phyloP scores from a whole-genome alignment of 2,888 invertebrate genomes.

The Limnephilus rhombicus region DNA sequence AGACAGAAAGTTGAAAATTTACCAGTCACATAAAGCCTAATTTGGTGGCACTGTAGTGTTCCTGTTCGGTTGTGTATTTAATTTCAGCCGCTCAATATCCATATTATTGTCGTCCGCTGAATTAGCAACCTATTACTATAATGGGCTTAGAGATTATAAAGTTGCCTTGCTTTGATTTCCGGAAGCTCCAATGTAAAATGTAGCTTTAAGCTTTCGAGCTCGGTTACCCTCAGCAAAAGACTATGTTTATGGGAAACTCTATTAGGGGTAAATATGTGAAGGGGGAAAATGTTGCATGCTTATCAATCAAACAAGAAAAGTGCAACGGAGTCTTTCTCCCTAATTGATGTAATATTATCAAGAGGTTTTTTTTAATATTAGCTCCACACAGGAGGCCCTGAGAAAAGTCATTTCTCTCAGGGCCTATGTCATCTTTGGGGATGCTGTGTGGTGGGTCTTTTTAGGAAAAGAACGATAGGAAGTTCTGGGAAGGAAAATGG shows the following conservation, averaged over 20 bases:
- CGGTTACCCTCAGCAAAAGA: neutral
- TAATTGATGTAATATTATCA: neutral
- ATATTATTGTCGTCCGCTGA: neutral
- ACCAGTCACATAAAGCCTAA: too few relatives aligned
- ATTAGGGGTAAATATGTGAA: neutral
- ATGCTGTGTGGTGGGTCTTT: too few relatives aligned
- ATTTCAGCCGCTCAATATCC: neutral
- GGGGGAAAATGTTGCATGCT: neutral
- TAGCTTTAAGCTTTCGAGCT: neutral
- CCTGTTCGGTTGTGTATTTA: too few relatives aligned
- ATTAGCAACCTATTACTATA: neutral
- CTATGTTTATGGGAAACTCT: neutral
- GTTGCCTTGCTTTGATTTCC: neutral
- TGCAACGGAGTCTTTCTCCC: neutral
- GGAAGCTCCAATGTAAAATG: neutral
- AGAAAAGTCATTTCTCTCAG: too few relatives aligned
- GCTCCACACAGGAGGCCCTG: too few relatives aligned
- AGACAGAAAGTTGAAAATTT: too few relatives aligned
- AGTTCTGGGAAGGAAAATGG: too few relatives aligned
- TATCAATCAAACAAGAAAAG: neutral
- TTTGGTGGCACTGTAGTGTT: too few relatives aligned
- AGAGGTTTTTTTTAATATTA: neutral
- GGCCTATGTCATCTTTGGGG: too few relatives aligned
- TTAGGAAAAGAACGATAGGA: too few relatives aligned
- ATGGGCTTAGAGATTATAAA: neutral